Percentiles rank a stretch among this genome's conserved stretches.
Evolutionary conservation across 2,888 invertebrate genomes (phyloP).

Genomic region (Chymomyza procnemis): DNA sequence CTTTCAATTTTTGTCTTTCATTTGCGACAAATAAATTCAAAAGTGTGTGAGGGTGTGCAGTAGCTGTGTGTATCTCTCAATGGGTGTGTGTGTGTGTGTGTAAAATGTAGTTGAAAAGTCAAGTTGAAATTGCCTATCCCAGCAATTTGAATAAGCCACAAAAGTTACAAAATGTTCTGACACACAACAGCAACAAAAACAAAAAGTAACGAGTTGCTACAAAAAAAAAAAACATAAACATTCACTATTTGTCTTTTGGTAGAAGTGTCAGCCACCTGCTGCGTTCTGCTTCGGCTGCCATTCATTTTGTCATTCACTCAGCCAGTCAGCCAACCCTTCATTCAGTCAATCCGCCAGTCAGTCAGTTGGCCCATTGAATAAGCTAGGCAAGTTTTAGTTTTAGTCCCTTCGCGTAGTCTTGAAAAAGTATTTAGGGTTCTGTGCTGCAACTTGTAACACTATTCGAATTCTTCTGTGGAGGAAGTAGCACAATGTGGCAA

Average conservation of each 20-base stretch:
- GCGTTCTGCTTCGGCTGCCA: constrained; percentile 10
- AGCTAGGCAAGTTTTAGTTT: too few species aligned
- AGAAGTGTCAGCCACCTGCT: constrained; percentile 6
- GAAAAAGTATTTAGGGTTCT: too few species aligned
- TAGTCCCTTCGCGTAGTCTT: too few species aligned
- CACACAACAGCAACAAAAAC: background rate
- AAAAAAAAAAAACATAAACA: too few species aligned
- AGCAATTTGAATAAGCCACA: background rate
- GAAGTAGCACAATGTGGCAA: too few species aligned
- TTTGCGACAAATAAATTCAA: background rate
- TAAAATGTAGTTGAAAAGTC: constrained; percentile 1
- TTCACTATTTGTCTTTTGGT: background rate
- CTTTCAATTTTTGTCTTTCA: background rate
- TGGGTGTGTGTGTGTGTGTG: background rate
- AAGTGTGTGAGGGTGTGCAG: background rate
- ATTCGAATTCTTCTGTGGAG: too few species aligned
- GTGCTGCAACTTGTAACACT: too few species aligned
- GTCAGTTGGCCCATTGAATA: too few species aligned
- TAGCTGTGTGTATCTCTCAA: background rate
- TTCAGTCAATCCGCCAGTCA: background rate
- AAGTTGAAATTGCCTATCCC: background rate
- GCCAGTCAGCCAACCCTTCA: background rate
- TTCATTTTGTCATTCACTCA: background rate
- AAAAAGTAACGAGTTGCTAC: constrained; percentile 1
- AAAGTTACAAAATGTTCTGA: background rate